These are phyloP conservation scores for Drosophila hamatofila DNA, from an alignment of 2,888 invertebrate species.

Conservation along the genomic window DNA sequence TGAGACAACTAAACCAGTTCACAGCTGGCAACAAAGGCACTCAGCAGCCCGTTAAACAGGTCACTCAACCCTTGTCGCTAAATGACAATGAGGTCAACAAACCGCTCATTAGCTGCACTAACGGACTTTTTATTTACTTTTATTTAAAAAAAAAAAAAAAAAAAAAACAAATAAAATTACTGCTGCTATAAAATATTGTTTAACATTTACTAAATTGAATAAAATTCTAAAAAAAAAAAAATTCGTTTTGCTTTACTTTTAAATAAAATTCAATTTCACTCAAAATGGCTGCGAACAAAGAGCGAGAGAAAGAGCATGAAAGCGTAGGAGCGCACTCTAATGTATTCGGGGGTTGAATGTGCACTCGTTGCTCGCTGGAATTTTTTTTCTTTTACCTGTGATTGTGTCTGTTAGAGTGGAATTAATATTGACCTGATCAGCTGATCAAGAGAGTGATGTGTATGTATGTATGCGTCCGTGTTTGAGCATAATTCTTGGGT, in stretches of 20 bases:
- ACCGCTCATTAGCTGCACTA: slow-evolving; percentile 39
- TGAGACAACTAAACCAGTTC: background rate
- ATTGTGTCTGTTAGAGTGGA: slow-evolving; percentile 34
- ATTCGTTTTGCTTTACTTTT: background rate
- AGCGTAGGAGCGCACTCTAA: slow-evolving; percentile 15
- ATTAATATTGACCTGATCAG: slow-evolving; percentile 61
- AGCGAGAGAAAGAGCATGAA: slow-evolving; percentile 7
- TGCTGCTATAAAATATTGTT: background rate
- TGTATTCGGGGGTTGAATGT: slow-evolving; percentile 46
- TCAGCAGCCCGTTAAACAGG: slow-evolving; percentile 53
- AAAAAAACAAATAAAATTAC: background rate
- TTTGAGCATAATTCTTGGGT: slow-evolving; percentile 14
- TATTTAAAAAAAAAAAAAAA: background rate
- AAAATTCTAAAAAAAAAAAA: background rate
- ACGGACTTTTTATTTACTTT: background rate
- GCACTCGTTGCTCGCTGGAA: slow-evolving; percentile 25
- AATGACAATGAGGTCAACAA: slow-evolving; percentile 77
- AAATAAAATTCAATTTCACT: slow-evolving; percentile 47
- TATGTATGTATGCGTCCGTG: slow-evolving; percentile 16
- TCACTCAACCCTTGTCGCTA: slow-evolving; percentile 70
- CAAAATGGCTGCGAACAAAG: slow-evolving; percentile 58
- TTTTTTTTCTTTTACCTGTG: slow-evolving; percentile 49
- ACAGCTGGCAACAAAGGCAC: slow-evolving; percentile 22
- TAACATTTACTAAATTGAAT: background rate
- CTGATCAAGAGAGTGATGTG: slow-evolving; percentile 57